phyloP scores from a whole-genome alignment of 2,113 vertebrate genomes.

The Apus apus region DNA sequence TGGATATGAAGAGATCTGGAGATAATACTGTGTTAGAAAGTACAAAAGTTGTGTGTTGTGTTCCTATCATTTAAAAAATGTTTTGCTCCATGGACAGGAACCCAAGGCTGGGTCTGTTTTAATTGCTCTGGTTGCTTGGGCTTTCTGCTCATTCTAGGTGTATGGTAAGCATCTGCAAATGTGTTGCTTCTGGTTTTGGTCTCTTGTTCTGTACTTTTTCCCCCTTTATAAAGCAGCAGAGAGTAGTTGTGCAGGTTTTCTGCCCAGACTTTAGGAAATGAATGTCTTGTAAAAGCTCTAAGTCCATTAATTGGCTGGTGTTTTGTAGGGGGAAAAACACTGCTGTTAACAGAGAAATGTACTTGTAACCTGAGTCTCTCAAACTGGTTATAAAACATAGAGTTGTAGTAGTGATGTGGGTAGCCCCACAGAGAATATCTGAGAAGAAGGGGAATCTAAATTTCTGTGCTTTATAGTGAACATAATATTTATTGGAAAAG shows the following conservation, averaged over 20 bases:
- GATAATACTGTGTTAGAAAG: not conserved
- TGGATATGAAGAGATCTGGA: not conserved
- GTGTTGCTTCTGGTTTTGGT: not conserved
- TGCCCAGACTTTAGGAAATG: not conserved
- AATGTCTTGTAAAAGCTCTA: not conserved
- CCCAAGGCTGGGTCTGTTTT: not conserved
- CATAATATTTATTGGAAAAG: not conserved
- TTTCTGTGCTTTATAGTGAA: not conserved
- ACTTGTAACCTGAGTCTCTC: not conserved
- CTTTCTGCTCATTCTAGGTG: not conserved
- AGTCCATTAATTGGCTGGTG: not conserved
- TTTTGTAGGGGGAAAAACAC: not conserved
- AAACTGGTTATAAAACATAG: not conserved
- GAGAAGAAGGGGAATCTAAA: not conserved
- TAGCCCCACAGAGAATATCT: not conserved
- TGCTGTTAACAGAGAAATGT: not conserved
- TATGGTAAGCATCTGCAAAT: not conserved
- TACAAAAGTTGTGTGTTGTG: not conserved
- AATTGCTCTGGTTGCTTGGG: not conserved
- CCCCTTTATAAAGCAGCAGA: not conserved
- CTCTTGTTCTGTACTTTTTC: not conserved
- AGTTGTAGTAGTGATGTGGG: not conserved
- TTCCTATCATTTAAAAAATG: not conserved
- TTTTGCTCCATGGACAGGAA: not conserved
- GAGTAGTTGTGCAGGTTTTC: constrained; percentile 16